Percentiles rank a stretch among this genome's conserved stretches.
Conservation (phyloP, 2,888 invertebrate species). For the Idaea dimidiata region DNA sequence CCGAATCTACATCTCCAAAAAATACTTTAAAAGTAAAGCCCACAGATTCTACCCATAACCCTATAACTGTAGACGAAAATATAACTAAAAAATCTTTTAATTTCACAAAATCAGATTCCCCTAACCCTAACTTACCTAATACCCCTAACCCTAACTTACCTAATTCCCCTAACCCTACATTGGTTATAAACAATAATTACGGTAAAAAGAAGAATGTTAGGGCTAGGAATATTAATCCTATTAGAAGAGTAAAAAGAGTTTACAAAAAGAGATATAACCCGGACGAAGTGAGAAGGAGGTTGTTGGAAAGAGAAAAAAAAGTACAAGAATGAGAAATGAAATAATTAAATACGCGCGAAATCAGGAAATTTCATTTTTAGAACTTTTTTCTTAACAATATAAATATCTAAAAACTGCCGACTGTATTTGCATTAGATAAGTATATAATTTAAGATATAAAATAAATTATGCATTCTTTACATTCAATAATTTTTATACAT, state of each 20-base stretch:
- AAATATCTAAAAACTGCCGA: not conserved
- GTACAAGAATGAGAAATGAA: conserved; percentile 28
- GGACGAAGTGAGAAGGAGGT: conserved; percentile 73
- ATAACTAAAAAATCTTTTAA: conserved; percentile 32
- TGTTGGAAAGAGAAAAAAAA: conserved; percentile 67
- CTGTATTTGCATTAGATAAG: not conserved
- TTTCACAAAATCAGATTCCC: conserved; percentile 11
- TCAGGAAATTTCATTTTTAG: not conserved
- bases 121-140: too few relatives aligned
- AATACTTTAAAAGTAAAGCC: not conserved
- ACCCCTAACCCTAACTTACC: not conserved
- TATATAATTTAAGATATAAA: not conserved
- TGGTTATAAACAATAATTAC: conserved; percentile 31
- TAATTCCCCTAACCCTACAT: conserved; percentile 34
- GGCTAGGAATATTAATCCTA: conserved; percentile 61
- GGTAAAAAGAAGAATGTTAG: conserved; percentile 57
- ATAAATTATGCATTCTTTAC: not conserved
- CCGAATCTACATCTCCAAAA: conserved; percentile 13
- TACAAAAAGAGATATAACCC: conserved; percentile 74
- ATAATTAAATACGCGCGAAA: not conserved
- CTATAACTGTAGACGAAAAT: not conserved
- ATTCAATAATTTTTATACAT: not conserved
- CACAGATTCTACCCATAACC: not conserved
- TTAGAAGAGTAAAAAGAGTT: conserved; percentile 68
- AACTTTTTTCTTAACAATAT: not conserved